Conservation (phyloP, 2,888 invertebrate genomes). For the Stomorhina lunata region DNA sequence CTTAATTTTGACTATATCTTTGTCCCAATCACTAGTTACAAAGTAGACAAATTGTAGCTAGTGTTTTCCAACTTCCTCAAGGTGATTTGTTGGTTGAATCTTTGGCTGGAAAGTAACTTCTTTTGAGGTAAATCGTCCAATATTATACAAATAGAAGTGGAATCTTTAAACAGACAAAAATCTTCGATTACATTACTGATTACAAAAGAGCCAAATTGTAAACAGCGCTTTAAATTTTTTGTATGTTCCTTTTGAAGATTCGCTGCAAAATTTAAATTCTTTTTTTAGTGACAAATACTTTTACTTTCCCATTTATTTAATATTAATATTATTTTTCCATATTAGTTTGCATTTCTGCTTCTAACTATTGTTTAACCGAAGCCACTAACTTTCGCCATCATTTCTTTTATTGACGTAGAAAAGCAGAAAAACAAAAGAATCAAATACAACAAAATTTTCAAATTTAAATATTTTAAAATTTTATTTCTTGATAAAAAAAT, state of each 20-base stretch:
- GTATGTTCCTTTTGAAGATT: not conserved
- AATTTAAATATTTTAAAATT: too few species aligned
- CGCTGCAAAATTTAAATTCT: conserved; percentile 19
- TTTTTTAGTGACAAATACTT: not conserved
- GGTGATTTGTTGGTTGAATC: too few species aligned
- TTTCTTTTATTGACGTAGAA: conserved; percentile 8
- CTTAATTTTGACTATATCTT: too few species aligned
- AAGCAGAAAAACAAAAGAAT: not conserved
- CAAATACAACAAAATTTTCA: not conserved
- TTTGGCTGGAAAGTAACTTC: too few species aligned
- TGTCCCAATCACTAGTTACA: too few species aligned
- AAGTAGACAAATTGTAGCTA: too few species aligned
- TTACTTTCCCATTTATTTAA: conserved; percentile 42
- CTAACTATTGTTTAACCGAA: not conserved
- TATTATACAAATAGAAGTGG: too few species aligned
- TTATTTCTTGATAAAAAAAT: too few species aligned
- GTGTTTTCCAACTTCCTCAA: too few species aligned
- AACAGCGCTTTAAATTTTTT: not conserved
- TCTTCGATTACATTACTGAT: too few species aligned
- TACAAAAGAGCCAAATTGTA: not conserved
- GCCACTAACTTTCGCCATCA: conserved; percentile 46
- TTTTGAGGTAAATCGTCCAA: too few species aligned
- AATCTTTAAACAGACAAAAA: too few species aligned
- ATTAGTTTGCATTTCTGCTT: not conserved
- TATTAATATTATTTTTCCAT: not conserved